These are phyloP conservation scores for Pachyrhynchus sulphureomaculatus DNA, from an alignment of 1,140 invertebrate species.

Conservation along the genomic window DNA sequence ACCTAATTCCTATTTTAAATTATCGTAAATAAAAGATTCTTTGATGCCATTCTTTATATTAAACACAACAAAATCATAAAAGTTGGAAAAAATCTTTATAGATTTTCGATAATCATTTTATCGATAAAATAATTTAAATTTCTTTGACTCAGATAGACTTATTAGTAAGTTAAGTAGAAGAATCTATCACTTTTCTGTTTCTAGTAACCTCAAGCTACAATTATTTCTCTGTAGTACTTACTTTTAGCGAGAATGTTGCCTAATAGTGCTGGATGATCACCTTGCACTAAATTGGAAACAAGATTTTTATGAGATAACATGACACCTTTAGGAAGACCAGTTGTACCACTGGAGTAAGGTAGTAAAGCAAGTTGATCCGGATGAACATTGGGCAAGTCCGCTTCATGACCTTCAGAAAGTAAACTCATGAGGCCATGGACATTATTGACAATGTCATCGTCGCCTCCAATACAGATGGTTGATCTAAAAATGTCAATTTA, in stretches of 20 bases:
- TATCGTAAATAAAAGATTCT: no score
- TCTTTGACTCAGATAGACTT: no score
- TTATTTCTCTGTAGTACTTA: slow-evolving; percentile 18
- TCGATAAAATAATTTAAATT: no score
- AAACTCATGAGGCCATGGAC: slow-evolving; percentile 58
- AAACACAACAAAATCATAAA: no score
- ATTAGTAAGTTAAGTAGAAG: no score
- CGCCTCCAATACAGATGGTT: slow-evolving; percentile 72
- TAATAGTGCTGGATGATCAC: slow-evolving; percentile 49
- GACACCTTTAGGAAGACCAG: slow-evolving; percentile 88
- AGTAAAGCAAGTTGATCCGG: slow-evolving; percentile 59
- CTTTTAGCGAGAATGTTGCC: slow-evolving; percentile 41
- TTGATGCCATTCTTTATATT: no score
- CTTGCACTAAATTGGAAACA: slow-evolving; percentile 65
- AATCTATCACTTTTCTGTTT: no score
- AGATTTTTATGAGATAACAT: slow-evolving; percentile 81
- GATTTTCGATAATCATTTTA: no score
- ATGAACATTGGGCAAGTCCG: slow-evolving; percentile 54
- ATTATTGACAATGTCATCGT: slow-evolving; percentile 55
- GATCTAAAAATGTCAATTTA: slow-evolving; percentile 56
- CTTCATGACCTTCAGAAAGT: slow-evolving; percentile 53
- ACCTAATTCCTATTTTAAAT: no score
- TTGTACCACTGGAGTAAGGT: slow-evolving; percentile 85
- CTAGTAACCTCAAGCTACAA: no score
- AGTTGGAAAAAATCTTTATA: no score